Evolutionary conservation across 2,797 vertebrate genomes (phyloP), one percentile per base, ranked within the genome.

Genomic region (Tragelaphus oryx): DNA sequence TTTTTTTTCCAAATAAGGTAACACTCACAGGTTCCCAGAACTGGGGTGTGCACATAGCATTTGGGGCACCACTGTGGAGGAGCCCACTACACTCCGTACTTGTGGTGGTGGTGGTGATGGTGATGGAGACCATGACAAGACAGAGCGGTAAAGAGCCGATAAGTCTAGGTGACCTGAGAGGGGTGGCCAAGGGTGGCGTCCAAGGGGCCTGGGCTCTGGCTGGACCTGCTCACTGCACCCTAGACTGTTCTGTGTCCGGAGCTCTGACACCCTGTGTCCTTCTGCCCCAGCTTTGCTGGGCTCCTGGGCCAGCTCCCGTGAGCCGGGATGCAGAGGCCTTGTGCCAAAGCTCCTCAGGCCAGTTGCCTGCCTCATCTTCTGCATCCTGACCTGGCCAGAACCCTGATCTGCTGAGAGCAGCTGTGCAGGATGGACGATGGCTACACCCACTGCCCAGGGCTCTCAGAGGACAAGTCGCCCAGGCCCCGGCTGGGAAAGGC

Each of bases 321-420:
- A 55, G 71, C 62, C 17, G 0, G 65, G 5, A 46, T 0, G 0
- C 9, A 1, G 13, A 68, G 37, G 62, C 44, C 5, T 5, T 4
- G 3, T 24, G 54, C 75, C 17, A 41, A 41, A 41, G 0, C 11
- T 52, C 30, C 22, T 60, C 62, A 8, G 50, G 62, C 50, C 13
- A 3, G 37, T 37, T 30, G 76, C 52, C 46, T 1, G 8, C 65
- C 81, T 60, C 41, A 16, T 62, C 59, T 52, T n/a, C 41, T 0
- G 3, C 33, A 24, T n/a, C 14, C 30, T 24, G 24, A 30, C 65
- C 12, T 0, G 3, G 18, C 37, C 16, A 8, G 55, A 17, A 30
- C 54, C 33, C 8, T 28, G 1, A 2, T 55, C 79, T 20, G 24
- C 68, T 26, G 33, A 60, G 46, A 87, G 62, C 87, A 83, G 68